Evolutionary conservation across 2,113 vertebrate species (phyloP), one percentile per base, ranked within the genome.

Genomic region (Gobio gobio): DNA sequence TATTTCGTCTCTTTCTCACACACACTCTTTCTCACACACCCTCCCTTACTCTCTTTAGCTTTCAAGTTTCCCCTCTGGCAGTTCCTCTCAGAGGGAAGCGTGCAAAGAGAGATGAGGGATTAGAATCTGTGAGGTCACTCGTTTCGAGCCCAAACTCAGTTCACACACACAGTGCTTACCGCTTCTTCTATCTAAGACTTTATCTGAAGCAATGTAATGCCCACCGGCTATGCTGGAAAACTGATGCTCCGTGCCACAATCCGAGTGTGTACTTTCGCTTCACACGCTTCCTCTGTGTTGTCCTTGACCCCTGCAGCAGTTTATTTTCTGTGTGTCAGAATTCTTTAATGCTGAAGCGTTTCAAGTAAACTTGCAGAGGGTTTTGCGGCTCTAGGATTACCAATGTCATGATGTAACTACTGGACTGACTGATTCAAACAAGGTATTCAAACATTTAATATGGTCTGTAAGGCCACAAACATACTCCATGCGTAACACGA

Each of bases 391-490:
- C 33, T 86, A 63, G 54, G 83, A 83, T 86, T 49, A 76, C 58
- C 40, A 14, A 26, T 63, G n/a, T 49, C 64, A 74, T 40, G 78
- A 56, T 64, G 51, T 51, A 56, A 88, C 64, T 90, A 90, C 86
- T 87, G 61, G 91, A 90, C 85, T 92, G 91, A 93, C 92, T 91
- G 90, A 92, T 92, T 92, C 88, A 91, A 89, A 90, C 78, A 85
- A 87, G 91, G 85, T 87, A 75, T 91, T 89, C 86, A 78, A 22
- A 70, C 36, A 70, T 89, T 84, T 89, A 92, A 88, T 77, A 90
- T 90, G 88, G 85, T 88, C 54, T 22, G 6, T 56, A 56, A 56
- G 54, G 54, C 54, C 89, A 92, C 91, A 91, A 91, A 89, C 91
- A 89, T 91, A 87, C 88, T 88, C 89, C 87, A 90, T 92, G 29